Percentiles rank a stretch among this genome's conserved stretches.
Conservation (phyloP, 92 coral and sea anemone species). For the Umimayanthus kanabou region DNA sequence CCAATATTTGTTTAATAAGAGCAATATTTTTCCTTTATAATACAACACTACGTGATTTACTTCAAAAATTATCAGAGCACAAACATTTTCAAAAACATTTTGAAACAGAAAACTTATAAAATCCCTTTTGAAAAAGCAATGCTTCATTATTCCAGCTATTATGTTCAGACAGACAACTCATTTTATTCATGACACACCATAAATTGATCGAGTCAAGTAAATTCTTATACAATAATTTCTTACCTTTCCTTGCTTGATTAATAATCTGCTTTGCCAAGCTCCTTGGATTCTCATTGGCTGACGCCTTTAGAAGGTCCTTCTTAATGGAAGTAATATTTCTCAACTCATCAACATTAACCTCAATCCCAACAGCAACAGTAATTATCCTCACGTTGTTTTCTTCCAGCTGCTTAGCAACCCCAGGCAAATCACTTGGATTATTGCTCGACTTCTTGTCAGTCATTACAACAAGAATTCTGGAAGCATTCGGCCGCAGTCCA, state of each 20-base stretch:
- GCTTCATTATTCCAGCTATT: no score
- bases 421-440: slow-evolving; percentile 32
- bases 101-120: no score
- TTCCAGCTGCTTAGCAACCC: slow-evolving; percentile 60
- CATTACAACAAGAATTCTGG: slow-evolving; percentile 55
- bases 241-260: slow-evolving; percentile 53
- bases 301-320: slow-evolving; percentile 46
- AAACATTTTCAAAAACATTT: no score
- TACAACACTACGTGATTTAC: no score
- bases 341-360: slow-evolving; percentile 53
- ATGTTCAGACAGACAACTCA: no score
- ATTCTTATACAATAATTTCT: not conserved
- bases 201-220: not conserved
- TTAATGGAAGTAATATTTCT: slow-evolving; percentile 32
- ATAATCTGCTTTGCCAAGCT: slow-evolving; percentile 59
- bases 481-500: slow-evolving; percentile 75
- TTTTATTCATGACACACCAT: no score
- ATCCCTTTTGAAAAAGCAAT: no score
- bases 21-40: no score
- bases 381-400: slow-evolving; percentile 55
- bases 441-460: slow-evolving; percentile 48
- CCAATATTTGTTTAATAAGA: no score
- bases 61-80: no score
- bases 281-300: slow-evolving; percentile 48
- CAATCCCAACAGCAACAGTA: slow-evolving; percentile 68